These are phyloP conservation scores for Oxygymnocypris stewartii DNA, from an alignment of 2,113 vertebrate species.

Conservation along the genomic window DNA sequence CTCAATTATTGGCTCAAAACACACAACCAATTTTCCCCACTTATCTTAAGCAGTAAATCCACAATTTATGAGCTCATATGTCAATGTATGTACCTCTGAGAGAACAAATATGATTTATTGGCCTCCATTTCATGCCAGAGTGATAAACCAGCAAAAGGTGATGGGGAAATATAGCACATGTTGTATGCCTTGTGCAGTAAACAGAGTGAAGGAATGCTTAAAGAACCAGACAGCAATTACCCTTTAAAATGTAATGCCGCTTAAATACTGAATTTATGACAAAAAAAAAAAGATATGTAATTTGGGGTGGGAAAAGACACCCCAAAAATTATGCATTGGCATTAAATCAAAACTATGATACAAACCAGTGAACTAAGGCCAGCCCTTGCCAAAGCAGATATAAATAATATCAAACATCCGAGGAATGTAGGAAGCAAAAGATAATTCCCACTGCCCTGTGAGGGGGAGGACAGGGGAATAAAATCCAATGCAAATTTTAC, in stretches of 20 bases:
- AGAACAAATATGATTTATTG: slow-evolving; percentile 53
- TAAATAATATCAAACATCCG: slow-evolving; percentile 61
- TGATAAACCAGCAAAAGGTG: slow-evolving; percentile 51
- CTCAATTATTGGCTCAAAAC: slow-evolving; percentile 65
- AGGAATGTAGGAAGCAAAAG: slow-evolving; percentile 65
- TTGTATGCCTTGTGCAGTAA: slow-evolving; percentile 22
- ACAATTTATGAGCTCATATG: slow-evolving; percentile 63
- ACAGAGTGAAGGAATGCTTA: slow-evolving; percentile 29
- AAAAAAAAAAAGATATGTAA: not conserved
- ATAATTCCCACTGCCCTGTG: slow-evolving; percentile 53
- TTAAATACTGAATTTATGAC: slow-evolving; percentile 1
- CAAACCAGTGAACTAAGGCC: slow-evolving; percentile 11
- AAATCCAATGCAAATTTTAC: slow-evolving; percentile 52
- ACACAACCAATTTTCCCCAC: slow-evolving; percentile 66
- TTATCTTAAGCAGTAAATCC: slow-evolving; percentile 69
- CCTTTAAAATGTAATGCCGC: not conserved
- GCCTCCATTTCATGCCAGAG: slow-evolving; percentile 46
- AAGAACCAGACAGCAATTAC: slow-evolving; percentile 4
- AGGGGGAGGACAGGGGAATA: slow-evolving; percentile 45
- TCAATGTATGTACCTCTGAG: slow-evolving; percentile 55
- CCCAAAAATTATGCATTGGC: not conserved
- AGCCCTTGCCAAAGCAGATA: slow-evolving; percentile 46
- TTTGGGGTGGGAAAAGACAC: not conserved
- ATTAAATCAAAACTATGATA: slow-evolving; percentile 12
- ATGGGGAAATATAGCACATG: slow-evolving; percentile 32